Evolutionary conservation across 2,797 vertebrate species (phyloP).

Genomic region (Coracias cyanogaster): DNA sequence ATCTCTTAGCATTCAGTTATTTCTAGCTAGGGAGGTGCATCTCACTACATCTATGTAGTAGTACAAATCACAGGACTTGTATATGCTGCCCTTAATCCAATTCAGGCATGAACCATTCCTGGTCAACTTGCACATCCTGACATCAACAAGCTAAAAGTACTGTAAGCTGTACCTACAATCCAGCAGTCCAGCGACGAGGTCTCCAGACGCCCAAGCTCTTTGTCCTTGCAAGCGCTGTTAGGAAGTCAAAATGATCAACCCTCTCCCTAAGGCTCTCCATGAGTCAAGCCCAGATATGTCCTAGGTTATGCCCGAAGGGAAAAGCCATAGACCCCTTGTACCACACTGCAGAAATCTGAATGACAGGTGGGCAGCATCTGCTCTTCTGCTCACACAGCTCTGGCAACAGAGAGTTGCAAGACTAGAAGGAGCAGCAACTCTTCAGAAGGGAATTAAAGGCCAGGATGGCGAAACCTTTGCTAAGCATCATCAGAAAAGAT

Average conservation of each 20-base stretch:
- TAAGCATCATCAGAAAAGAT: background rate
- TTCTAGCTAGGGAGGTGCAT: background rate
- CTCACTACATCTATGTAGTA: fast-evolving
- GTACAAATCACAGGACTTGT: background rate
- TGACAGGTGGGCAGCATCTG: background rate
- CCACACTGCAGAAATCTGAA: background rate
- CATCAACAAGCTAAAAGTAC: fast-evolving
- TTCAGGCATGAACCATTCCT: background rate
- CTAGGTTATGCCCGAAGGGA: background rate
- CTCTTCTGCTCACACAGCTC: background rate
- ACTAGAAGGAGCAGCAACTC: background rate
- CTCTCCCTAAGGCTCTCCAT: background rate
- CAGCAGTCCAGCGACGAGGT: background rate
- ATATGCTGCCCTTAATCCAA: background rate
- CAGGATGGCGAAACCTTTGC: background rate
- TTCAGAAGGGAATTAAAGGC: background rate
- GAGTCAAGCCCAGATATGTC: background rate
- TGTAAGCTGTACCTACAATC: background rate
- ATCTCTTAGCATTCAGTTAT: background rate
- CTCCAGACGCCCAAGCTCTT: fast-evolving
- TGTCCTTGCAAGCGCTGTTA: fast-evolving
- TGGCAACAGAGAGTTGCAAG: background rate
- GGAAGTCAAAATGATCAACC: background rate
- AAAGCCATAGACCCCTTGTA: fast-evolving
- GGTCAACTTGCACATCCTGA: background rate